Conservation (phyloP, 2,888 invertebrate genomes). For the Busseola fusca region DNA sequence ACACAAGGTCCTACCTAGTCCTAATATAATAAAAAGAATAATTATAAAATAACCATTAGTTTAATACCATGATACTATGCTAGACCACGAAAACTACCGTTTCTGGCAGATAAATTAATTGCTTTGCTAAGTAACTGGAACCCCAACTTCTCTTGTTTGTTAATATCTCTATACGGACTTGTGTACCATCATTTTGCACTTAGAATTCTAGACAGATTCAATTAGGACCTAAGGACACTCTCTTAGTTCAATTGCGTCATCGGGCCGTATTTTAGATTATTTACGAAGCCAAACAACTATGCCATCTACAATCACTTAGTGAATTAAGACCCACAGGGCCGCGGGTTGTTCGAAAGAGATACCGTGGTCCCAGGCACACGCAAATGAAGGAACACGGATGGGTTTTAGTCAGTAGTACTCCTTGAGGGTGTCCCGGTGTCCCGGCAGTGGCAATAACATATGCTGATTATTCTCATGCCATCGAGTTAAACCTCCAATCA, state of each 20-base stretch:
- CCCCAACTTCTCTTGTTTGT: neutral
- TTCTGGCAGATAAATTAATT: conserved; percentile 1
- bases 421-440: no score
- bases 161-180: neutral
- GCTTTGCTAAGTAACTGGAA: neutral
- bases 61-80: neutral
- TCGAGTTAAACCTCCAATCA: neutral
- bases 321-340: no score
- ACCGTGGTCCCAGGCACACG: no score
- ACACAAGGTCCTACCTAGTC: neutral
- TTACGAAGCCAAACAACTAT: neutral
- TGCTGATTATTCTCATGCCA: neutral
- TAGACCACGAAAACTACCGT: neutral
- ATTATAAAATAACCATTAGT: neutral
- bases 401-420: no score
- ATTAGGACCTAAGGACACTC: neutral
- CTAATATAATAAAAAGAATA: conserved; percentile 2
- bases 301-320: no score
- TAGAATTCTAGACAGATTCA: conserved; percentile 2
- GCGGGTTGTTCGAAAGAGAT: no score
- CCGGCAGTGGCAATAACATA: neutral
- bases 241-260: neutral
- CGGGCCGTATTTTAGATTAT: neutral
- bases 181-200: neutral
- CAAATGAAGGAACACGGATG: no score